These are phyloP conservation scores for Okamejei kenojei DNA, from an alignment of 2,797 vertebrate genomes.

Conservation along the genomic window DNA sequence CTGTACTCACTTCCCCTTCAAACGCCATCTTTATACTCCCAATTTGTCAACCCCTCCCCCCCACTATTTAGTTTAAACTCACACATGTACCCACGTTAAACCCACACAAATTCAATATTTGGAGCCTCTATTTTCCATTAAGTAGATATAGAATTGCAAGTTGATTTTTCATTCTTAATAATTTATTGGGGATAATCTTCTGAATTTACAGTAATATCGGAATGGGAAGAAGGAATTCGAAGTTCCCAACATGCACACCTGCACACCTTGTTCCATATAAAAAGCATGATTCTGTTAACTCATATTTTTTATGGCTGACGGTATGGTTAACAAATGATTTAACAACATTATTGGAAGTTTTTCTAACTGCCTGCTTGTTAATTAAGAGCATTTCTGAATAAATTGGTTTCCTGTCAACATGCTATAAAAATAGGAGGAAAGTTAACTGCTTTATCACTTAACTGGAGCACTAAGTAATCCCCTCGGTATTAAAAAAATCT, in stretches of 20 bases:
- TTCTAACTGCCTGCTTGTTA: background rate
- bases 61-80: too few species aligned
- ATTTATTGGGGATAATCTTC: background rate
- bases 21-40: too few species aligned
- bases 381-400: slow-evolving; percentile 11
- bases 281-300: background rate
- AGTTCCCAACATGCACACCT: background rate
- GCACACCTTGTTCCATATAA: background rate
- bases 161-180: background rate
- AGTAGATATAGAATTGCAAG: background rate
- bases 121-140: background rate
- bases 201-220: background rate
- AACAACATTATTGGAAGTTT: background rate
- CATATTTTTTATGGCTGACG: background rate
- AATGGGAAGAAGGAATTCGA: background rate
- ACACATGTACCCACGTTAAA: too few species aligned
- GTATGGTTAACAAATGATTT: background rate
- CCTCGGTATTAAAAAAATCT: background rate
- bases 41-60: too few species aligned
- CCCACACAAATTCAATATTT: background rate
- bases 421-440: background rate
- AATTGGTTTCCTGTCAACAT: background rate
- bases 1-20: too few species aligned
- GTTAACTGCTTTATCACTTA: slow-evolving; percentile 1
- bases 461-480: background rate